These are phyloP conservation scores for Caloenas nicobarica DNA, from an alignment of 2,113 vertebrate species.

Conservation along the genomic window DNA sequence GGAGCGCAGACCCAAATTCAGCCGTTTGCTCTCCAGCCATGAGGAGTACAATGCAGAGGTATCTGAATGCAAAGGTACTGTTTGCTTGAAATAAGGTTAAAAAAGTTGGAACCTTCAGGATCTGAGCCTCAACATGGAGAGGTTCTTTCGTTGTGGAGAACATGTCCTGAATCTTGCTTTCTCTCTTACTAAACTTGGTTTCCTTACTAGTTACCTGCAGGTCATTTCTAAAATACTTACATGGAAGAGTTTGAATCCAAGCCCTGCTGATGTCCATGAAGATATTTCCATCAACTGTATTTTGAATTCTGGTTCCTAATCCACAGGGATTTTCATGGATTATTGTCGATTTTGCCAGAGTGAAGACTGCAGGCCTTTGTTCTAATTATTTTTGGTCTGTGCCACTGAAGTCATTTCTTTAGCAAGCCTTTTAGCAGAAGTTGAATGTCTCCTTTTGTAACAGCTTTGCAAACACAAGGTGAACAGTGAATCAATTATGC, in stretches of 20 bases:
- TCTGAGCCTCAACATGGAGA: not conserved
- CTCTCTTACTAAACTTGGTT: not conserved
- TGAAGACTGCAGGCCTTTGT: not conserved
- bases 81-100: not conserved
- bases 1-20: conserved; percentile 70
- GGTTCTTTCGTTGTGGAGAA: not conserved
- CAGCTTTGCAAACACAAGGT: conserved; percentile 53
- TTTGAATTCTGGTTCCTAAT: not conserved
- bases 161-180: not conserved
- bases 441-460: not conserved
- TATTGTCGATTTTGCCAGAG: not conserved
- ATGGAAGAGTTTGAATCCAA: not conserved
- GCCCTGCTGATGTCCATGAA: not conserved
- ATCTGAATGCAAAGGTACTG: conserved; percentile 80
- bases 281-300: not conserved
- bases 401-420: not conserved
- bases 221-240: not conserved
- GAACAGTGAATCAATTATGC: conserved; percentile 39
- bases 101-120: not conserved
- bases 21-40: conserved; percentile 65
- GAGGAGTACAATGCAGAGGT: conserved; percentile 76
- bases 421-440: conserved; percentile 1
- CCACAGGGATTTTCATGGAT: not conserved
- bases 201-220: not conserved
- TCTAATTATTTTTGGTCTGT: not conserved